A percentile compares a stretch with the other conserved stretches of the same genome.
Conservation (phyloP, 2,888 invertebrate genomes). For the Tenthredo notha region DNA sequence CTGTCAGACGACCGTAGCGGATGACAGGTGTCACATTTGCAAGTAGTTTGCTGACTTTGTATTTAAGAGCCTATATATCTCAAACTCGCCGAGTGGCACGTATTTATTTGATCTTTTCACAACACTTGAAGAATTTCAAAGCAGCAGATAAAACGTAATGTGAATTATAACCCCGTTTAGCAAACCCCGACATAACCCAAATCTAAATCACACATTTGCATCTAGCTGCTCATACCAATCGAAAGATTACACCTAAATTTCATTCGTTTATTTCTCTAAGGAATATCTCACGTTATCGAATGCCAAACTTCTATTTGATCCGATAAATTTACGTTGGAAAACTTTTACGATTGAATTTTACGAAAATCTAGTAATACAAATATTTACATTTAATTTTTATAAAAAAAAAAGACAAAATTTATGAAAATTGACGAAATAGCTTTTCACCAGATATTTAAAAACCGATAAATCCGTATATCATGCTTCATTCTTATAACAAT, state of each 20-base stretch:
- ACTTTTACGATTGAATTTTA: not conserved
- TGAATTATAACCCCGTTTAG: not conserved
- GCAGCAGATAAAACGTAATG: not conserved
- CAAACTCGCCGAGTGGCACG: not conserved
- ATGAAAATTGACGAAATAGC: not conserved
- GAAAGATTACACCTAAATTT: not conserved
- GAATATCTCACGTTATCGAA: not conserved
- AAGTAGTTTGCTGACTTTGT: not conserved
- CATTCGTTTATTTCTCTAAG: not conserved
- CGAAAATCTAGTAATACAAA: not conserved
- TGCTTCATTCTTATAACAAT: not conserved
- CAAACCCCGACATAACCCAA: not conserved
- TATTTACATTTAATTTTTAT: not conserved
- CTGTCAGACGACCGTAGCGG: not conserved
- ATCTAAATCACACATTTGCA: not conserved
- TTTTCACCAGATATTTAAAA: not conserved
- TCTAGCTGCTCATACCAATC: not conserved
- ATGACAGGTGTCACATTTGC: constrained; percentile 41
- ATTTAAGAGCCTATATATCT: not conserved
- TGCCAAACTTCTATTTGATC: not conserved
- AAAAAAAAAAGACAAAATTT: not conserved
- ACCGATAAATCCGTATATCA: not conserved
- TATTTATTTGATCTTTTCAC: not conserved
- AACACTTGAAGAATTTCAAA: not conserved
- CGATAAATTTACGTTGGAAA: not conserved